Conservation (phyloP, 2,113 vertebrate species). For the Myiozetetes cayanensis region DNA sequence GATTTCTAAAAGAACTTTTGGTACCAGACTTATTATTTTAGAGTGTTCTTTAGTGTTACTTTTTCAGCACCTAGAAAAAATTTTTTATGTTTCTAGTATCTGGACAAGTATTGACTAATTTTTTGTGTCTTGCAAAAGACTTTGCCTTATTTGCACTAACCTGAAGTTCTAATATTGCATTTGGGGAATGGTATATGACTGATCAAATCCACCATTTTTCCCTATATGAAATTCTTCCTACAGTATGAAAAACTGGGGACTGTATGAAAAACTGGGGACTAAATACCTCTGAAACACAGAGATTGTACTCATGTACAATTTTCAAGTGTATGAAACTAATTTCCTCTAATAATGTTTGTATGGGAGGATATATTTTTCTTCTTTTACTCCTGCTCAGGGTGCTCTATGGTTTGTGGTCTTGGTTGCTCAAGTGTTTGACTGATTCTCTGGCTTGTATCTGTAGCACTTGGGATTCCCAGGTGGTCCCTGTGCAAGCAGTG, state of each 20-base stretch:
- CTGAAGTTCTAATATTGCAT: neutral
- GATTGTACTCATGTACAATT: fast-evolving
- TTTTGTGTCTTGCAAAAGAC: neutral
- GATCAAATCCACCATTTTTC: neutral
- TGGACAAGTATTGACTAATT: neutral
- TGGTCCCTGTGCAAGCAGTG: neutral
- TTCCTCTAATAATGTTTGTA: neutral
- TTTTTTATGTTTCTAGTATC: neutral
- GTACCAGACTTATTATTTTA: neutral
- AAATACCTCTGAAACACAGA: neutral
- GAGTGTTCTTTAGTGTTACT: neutral
- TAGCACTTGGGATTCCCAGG: conserved; percentile 20
- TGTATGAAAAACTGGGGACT: neutral
- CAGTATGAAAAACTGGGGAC: neutral
- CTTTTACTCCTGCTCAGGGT: neutral
- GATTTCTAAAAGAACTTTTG: neutral
- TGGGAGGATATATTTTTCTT: neutral
- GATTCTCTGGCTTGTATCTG: neutral
- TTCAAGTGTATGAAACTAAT: neutral
- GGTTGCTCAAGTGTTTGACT: neutral
- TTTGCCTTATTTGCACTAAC: neutral
- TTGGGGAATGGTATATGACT: neutral
- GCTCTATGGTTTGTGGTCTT: neutral
- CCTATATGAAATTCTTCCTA: neutral
- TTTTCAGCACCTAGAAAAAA: neutral